Conservation (phyloP, 2,888 invertebrate species). For the Coenonympha arcania region DNA sequence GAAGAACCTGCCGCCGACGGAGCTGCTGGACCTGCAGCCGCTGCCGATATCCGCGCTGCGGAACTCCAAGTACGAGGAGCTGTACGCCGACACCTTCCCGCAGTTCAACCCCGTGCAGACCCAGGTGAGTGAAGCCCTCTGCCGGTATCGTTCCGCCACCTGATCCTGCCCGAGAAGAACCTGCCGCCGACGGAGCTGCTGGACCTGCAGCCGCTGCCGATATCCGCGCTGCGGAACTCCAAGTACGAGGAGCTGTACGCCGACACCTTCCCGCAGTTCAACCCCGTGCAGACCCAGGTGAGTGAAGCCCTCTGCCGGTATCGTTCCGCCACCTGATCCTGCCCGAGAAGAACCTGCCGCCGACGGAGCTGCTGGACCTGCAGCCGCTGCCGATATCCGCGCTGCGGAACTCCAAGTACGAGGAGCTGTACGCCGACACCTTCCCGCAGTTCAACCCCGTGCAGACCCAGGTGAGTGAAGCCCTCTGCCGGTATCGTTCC, state of each 20-base stretch:
- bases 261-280: conserved; percentile 93
- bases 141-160: conserved; percentile 97
- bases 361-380: conserved; percentile 96
- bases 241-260: conserved; percentile 89
- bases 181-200: conserved; percentile 97
- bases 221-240: conserved; percentile 90
- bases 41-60: conserved; percentile 93
- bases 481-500: conserved; percentile 97
- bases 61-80: conserved; percentile 86
- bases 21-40: conserved; percentile 96
- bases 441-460: conserved; percentile 98
- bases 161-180: conserved; percentile 98
- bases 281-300: conserved; percentile 97
- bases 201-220: conserved; percentile 96
- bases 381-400: conserved; percentile 97
- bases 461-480: conserved; percentile 92
- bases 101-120: conserved; percentile 99
- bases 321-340: conserved; percentile 97
- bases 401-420: conserved; percentile 88
- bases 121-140: conserved; percentile 85
- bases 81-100: conserved; percentile 89
- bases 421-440: conserved; percentile 86
- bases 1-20: conserved; percentile 98
- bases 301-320: conserved; percentile 93
- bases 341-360: conserved; percentile 98